Percentiles rank a stretch among this genome's conserved stretches.
Conservation (phyloP, 92 coral and sea anemone genomes). For the Porites rus region DNA sequence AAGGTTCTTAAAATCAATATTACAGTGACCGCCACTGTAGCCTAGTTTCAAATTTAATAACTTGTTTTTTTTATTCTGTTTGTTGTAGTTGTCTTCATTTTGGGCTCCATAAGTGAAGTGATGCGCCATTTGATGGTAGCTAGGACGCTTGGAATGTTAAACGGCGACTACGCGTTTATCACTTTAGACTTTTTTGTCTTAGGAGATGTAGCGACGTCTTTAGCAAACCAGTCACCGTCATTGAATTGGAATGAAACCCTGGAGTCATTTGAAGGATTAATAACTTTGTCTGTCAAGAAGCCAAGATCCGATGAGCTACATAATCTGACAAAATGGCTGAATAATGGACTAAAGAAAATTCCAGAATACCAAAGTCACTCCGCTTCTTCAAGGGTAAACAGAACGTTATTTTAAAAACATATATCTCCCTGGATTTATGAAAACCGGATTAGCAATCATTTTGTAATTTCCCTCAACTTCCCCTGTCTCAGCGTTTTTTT, state of each 20-base stretch:
- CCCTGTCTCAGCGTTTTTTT: too few species aligned
- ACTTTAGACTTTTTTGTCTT: constrained; percentile 71
- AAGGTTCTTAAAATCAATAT: too few species aligned
- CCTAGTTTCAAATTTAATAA: too few species aligned
- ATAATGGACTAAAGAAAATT: constrained; percentile 14
- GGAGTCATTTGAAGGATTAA: constrained; percentile 61
- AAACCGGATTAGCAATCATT: too few species aligned
- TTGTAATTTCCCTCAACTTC: too few species aligned
- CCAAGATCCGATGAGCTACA: constrained; percentile 16
- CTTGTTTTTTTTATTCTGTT: neutral
- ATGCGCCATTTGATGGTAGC: constrained; percentile 59
- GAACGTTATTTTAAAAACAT: neutral
- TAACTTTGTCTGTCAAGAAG: constrained; percentile 76
- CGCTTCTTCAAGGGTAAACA: constrained; percentile 29
- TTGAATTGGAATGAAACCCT: constrained; percentile 28
- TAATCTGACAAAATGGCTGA: constrained; percentile 47
- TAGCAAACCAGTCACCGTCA: neutral
- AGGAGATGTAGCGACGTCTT: constrained; percentile 2
- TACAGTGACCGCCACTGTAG: too few species aligned
- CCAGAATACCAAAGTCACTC: constrained; percentile 18
- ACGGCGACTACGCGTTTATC: constrained; percentile 84
- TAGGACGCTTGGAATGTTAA: constrained; percentile 71
- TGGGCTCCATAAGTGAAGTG: constrained; percentile 55
- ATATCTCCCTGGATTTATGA: too few species aligned
- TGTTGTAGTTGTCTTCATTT: constrained; percentile 67